A percentile compares a stretch with the other conserved stretches of the same genome.
These are phyloP conservation scores for Stegostoma tigrinum DNA, from an alignment of 2,113 vertebrate genomes.

Conservation along the genomic window DNA sequence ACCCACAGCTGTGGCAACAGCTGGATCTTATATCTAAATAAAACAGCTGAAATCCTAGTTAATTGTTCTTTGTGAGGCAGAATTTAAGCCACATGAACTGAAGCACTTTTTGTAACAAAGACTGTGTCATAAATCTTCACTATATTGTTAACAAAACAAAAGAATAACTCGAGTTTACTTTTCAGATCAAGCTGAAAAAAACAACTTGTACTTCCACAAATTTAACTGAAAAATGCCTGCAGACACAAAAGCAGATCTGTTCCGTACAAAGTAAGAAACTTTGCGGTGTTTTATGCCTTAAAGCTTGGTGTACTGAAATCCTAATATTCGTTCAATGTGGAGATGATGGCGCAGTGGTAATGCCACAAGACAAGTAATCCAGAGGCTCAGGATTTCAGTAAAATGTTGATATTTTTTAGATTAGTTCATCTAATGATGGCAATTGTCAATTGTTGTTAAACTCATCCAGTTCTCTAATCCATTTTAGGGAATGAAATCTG, in stretches of 20 bases:
- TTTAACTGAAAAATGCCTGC: not conserved
- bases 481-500: too few relatives aligned
- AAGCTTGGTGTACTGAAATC: not conserved
- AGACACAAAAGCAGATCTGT: not conserved
- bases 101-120: conserved; percentile 27
- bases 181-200: not conserved
- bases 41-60: conserved; percentile 35
- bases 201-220: not conserved
- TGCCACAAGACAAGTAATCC: too few relatives aligned
- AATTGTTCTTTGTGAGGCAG: conserved; percentile 31
- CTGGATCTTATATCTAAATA: conserved; percentile 31
- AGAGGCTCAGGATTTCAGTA: too few relatives aligned
- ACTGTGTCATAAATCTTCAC: conserved; percentile 13
- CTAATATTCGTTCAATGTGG: not conserved
- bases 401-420: too few relatives aligned
- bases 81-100: conserved; percentile 23
- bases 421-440: too few relatives aligned
- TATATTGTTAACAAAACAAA: conserved; percentile 4
- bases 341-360: too few relatives aligned
- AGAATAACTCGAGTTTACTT: not conserved
- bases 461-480: too few relatives aligned
- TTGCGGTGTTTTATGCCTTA: not conserved
- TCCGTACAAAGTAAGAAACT: not conserved
- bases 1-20: conserved; percentile 35
- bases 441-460: too few relatives aligned